phyloP scores from a whole-genome alignment of 2,797 vertebrate genomes.

The Pipistrellus nathusii region DNA sequence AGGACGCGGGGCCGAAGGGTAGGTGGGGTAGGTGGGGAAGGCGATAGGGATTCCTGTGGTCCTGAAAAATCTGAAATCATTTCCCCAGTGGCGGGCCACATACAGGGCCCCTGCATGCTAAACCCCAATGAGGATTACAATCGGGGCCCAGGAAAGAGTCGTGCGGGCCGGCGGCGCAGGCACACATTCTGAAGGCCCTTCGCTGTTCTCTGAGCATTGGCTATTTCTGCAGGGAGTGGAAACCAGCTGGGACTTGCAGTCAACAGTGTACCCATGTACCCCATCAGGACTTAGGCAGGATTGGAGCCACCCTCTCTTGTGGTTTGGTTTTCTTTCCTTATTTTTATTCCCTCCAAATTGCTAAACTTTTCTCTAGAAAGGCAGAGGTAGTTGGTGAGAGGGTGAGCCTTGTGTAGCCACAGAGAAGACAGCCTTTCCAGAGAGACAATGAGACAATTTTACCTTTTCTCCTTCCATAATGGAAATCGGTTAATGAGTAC shows the following conservation, averaged over 20 bases:
- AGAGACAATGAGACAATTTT: background rate
- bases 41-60: background rate
- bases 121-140: background rate
- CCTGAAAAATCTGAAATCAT: background rate
- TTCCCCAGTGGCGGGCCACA: background rate
- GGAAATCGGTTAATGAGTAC: background rate
- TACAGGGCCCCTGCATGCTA: background rate
- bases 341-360: background rate
- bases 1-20: accelerated
- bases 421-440: background rate
- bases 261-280: background rate
- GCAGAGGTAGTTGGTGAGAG: background rate
- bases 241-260: background rate
- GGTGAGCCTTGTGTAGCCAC: accelerated
- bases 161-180: background rate
- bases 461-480: background rate
- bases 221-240: too few relatives aligned
- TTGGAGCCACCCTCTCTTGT: background rate
- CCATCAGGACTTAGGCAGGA: background rate
- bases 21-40: background rate
- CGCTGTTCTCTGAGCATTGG: accelerated
- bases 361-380: background rate
- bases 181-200: background rate
- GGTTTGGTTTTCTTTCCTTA: background rate
- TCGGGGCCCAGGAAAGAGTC: background rate